Base-by-base conservation (phyloP, 2,113 vertebrate species). In the Bungarus multicinctus region DNA sequence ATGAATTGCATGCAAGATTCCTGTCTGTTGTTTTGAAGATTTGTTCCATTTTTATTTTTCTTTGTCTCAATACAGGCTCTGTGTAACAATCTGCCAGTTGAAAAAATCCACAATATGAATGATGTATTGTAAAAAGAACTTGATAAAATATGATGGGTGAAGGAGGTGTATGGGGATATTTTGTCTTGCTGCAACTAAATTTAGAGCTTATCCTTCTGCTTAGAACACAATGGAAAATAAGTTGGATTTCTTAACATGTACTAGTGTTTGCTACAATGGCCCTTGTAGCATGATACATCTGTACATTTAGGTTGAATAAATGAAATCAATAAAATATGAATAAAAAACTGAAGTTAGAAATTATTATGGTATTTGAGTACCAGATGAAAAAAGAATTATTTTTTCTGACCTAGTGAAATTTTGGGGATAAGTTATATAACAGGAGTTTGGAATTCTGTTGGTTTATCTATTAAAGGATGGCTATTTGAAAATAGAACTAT, bases 1-100 rank as follows among this genome's bases (percentile, higher is more conserved):
- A 95, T 94, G 95, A 96, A 97, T 97, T 97, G 89, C 50, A 90
- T 93, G 93, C 94, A 95, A 93, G 96, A 95, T 93, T 96, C 93
- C 90, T 89, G 93, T 92, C 88, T 10, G 0, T 91, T 60, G 93
- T 95, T 96, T 95, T 95, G 91, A 94, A 96, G 94, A 95, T 96
- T 96, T 96, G 87, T 43, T 93, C 81, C 93, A 93, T 52, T 87
- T 53, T 93, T 86, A 16, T 0, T 39, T 34, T 34, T 39, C 92
- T 89, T 92, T 81, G 12, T 0, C 0, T 45, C 88, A 95, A 94
- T 94, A 54, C 74, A 12, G 90, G 60, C 94, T 90, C 91, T 95
- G 95, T 95, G 92, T 95, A 90, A 54, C 92, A 34, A 47, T 53
- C 60, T 20, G 60, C 95, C 93, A 93, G 92, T 93, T 95, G 95